Base-by-base conservation (phyloP, 2,797 vertebrate genomes). In the Bradypodion pumilum region DNA sequence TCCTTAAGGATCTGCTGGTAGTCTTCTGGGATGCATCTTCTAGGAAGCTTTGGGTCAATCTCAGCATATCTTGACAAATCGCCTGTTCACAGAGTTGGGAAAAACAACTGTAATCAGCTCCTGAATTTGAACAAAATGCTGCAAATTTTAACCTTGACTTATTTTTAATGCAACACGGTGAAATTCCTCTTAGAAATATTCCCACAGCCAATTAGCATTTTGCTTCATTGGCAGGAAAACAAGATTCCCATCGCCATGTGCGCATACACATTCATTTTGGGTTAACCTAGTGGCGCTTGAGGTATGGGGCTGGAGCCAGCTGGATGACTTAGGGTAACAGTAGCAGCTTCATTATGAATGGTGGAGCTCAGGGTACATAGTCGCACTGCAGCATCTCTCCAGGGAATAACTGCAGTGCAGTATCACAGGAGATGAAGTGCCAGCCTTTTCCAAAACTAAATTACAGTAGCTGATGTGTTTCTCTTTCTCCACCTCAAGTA, bases 331-430 rank as follows among this genome's bases (percentile, higher is more conserved):
- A 52, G 16, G 2, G 74, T 5, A 80, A 80, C 85, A 85, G 85
- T 63, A 75, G 85, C 59, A 66, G 21, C 37, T 66, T 63, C 63
- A 29, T 65, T 35, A 40, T n/a, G n/a, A 52, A 35, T 49, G 63
- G 63, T 46, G 81, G 84, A 68, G 42, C 56, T 85, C 73, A 16
- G 90, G 73, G 6, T 7, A n/a, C n/a, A 56, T 56, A 0, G 49
- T 80, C 59, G 10, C 69, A 86, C 80, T 86, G 56, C 29, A 76
- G 79, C 56, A 75, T 85, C 63, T 40, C 49, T 49, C 73, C 77
- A 90, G 88, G 91, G 91, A 91, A 88, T 86, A 60, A 70, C 68
- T 75, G 7, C 74, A 87, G n/a, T 72, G 8, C 73, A 86, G n/a
- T 89, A 73, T 42, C 56, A 80, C 40, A 75, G 27, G 63, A 66